Base-by-base conservation (phyloP, 2,797 vertebrate species). In the Babyrousa celebensis region DNA sequence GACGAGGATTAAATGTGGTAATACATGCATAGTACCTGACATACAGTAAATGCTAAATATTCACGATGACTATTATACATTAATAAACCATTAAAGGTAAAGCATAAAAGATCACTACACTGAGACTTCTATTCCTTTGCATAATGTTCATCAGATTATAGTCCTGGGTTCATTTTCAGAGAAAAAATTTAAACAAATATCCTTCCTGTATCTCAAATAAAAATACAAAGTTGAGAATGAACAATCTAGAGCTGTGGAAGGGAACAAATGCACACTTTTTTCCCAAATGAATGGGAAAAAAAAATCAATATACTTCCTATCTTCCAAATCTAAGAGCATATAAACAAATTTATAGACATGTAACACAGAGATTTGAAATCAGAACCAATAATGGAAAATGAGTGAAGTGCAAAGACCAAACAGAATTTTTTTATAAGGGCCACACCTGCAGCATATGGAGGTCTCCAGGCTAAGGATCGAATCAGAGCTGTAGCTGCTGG, bases 321-420 rank as follows among this genome's bases (percentile, higher is more conserved):
- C 52, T 63, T 93, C 25, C 63, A 91, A 86, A 93, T 84, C 20
- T 79, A 93, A 96, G 70, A 96, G 8, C 10, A 80, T 58, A 71
- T 52, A 89, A 95, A 89, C 32, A 93, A 79, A 68, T 54, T 56
- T 78, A 75, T 18, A 77, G 32, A 88, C 91, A 79, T 63, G 27
- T 86, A 91, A 85, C 60, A 78, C 60, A 78, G 60, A 95, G 29
- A 71, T 88, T 21, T 83, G 5, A 21, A 94, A 89, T 85, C 62
- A 65, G 32, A 71, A 93, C 10, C 85, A 80, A 67, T 89, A 89
- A 75, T 80, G 25, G 23, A 82, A 88, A 94, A 94, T 74, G 21
- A 92, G 25, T 52, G 15, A 86, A 85, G 1, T 54, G n/a, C 32
- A 92, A 96, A 74, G 68, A 75, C 88, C 25, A 94, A 89, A 85